Evolutionary conservation across 2,888 invertebrate genomes (phyloP).

Genomic region (Tethea ocularis): DNA sequence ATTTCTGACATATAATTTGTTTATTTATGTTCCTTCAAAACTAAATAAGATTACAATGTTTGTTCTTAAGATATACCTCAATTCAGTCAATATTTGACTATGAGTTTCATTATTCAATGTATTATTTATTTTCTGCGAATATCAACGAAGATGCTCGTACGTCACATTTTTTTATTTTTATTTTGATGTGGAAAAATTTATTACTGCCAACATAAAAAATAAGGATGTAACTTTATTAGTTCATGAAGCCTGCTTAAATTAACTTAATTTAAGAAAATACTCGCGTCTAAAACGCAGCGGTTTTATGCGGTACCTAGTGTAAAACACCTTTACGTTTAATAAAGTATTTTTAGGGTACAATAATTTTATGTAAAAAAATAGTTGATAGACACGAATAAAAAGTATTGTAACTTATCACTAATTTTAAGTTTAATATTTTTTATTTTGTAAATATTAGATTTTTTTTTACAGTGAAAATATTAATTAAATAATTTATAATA

Average conservation of each 20-base stretch:
- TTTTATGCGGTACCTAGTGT: background rate
- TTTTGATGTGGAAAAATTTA: background rate
- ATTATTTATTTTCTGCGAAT: background rate
- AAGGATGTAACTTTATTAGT: background rate
- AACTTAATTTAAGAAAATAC: too few relatives aligned
- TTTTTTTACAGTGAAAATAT: conserved; percentile 20
- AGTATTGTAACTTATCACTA: background rate
- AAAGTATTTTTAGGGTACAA: conserved; percentile 4
- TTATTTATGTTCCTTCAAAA: background rate
- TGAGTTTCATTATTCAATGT: background rate
- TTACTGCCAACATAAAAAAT: conserved; percentile 8
- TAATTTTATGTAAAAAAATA: background rate
- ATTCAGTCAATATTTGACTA: background rate
- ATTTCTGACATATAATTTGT: background rate
- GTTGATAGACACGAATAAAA: background rate
- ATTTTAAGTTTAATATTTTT: conserved; percentile 6
- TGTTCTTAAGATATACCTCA: background rate
- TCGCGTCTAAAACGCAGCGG: background rate
- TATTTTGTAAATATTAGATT: conserved; percentile 19
- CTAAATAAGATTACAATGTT: background rate
- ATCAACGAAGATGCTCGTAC: background rate
- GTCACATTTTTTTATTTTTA: background rate
- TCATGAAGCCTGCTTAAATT: background rate
- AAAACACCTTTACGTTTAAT: background rate
- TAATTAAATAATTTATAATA: conserved; percentile 19